A percentile compares a stretch with the other conserved stretches of the same genome.
Conservation (phyloP, 2,888 invertebrate genomes). For the Digitonthophagus gazella region DNA sequence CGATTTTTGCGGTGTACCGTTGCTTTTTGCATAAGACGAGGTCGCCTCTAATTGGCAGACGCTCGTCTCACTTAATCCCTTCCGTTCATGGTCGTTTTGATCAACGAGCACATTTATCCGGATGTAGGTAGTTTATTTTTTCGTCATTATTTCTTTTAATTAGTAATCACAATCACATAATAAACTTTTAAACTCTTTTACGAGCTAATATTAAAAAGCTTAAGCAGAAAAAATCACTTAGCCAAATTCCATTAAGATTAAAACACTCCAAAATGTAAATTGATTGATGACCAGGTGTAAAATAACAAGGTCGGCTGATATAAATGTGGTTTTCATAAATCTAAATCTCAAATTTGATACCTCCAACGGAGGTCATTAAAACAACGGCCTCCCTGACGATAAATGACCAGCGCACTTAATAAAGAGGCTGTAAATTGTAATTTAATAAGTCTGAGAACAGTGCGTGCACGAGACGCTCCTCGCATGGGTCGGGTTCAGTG, state of each 20-base stretch:
- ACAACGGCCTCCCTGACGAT: neutral
- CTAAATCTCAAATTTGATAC: neutral
- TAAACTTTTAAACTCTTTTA: too few relatives aligned
- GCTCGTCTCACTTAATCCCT: conserved; percentile 12
- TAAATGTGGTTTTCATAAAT: too few relatives aligned
- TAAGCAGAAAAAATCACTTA: neutral
- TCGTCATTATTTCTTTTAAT: too few relatives aligned
- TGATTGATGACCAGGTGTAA: neutral
- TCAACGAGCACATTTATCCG: neutral
- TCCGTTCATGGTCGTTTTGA: neutral
- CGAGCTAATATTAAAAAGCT: too few relatives aligned
- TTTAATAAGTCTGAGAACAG: neutral
- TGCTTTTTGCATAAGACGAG: conserved; percentile 17
- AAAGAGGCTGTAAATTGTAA: neutral
- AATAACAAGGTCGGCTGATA: neutral
- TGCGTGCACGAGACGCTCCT: neutral
- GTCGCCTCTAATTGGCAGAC: conserved; percentile 14
- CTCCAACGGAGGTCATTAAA: neutral
- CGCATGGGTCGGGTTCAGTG: neutral
- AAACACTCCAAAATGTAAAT: neutral
- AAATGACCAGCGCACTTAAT: neutral
- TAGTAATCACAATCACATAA: too few relatives aligned
- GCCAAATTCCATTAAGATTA: neutral
- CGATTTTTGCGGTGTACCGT: conserved; percentile 15
- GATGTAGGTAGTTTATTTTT: neutral